Base-by-base conservation (phyloP, 1,140 invertebrate species). In the Calycopis cecrops region DNA sequence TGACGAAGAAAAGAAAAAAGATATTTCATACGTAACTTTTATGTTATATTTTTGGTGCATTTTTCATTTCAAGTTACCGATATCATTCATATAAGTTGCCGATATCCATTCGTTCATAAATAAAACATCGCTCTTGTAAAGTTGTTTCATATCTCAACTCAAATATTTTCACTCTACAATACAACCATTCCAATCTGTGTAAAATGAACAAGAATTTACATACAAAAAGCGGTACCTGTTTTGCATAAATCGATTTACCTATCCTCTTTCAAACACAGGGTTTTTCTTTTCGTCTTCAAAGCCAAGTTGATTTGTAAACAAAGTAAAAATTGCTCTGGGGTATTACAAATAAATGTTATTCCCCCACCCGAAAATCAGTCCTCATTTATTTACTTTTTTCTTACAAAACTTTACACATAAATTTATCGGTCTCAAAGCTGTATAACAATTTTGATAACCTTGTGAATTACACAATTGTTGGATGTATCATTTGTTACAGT, bases 181-280 rank as follows among this genome's bases (percentile, higher is more conserved):
- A 77, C 73, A 66, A 71, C 60, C 71, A 81, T 76, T 81, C 79
- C 76, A 81, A 81, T 81, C 76, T 80, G 73, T 71, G 66, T 73
- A 67, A 84, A 84, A 84, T 84, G 76, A 81, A 80, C 75, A 75
- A 65, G 72, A 79, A 84, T 84, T 84, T 80, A 69, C 78, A 84
- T 84, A 81, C 71, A 84, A 84, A 84, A 84, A 79, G 80, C 72
- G 76, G 72, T 74, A 79, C 79, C 77, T 81, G 65, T 76, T 84
- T 84, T 77, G 77, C 78, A 84, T 84, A 84, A 81, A 84, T 84
- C 80, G 77, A 84, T 84, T 84, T 80, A 76, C 76, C 76, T 79
- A 79, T 81, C 73, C 80, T 79, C 71, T 79, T 79, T 79, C 75
- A 79, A 80, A 79, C 77, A 52, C 52, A 55, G 59, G 69, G 64